Conservation (phyloP, 2,797 vertebrate species). For the Corythornis leucogaster region DNA sequence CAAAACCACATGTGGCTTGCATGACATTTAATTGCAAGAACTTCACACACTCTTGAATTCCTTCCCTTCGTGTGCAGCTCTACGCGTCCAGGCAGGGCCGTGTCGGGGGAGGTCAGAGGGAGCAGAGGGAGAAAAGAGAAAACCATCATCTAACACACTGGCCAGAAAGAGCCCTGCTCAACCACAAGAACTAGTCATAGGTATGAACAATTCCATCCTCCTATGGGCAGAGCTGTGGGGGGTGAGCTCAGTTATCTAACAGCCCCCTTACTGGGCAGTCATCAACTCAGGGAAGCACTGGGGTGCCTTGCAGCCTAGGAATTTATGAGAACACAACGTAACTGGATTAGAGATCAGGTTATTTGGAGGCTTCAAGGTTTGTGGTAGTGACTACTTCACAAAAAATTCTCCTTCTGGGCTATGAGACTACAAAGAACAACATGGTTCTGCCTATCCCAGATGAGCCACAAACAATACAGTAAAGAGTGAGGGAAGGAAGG, state of each 20-base stretch:
- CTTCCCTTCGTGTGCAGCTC: slow-evolving; percentile 55
- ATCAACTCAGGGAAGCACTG: background rate
- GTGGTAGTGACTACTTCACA: background rate
- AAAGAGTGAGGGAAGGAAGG: background rate
- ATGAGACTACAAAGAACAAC: background rate
- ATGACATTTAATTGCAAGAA: slow-evolving; percentile 63
- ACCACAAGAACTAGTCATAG: background rate
- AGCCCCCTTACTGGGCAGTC: background rate
- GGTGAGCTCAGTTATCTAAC: background rate
- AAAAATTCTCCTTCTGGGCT: background rate
- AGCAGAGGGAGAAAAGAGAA: background rate
- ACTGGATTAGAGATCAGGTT: slow-evolving; percentile 1
- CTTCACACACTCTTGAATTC: slow-evolving; percentile 64
- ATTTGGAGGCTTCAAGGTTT: slow-evolving; percentile 27
- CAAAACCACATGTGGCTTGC: slow-evolving; percentile 66
- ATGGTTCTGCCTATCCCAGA: background rate
- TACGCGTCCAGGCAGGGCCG: slow-evolving; percentile 32
- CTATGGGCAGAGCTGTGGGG: background rate
- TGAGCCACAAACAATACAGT: background rate
- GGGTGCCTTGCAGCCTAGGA: background rate
- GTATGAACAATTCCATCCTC: background rate
- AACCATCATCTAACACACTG: background rate
- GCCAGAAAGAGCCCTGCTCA: background rate
- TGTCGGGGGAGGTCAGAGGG: slow-evolving; percentile 34
- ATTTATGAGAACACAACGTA: background rate